Evolutionary conservation across 1,140 invertebrate genomes (phyloP).

Genomic region (Rhyacophila brunnea): DNA sequence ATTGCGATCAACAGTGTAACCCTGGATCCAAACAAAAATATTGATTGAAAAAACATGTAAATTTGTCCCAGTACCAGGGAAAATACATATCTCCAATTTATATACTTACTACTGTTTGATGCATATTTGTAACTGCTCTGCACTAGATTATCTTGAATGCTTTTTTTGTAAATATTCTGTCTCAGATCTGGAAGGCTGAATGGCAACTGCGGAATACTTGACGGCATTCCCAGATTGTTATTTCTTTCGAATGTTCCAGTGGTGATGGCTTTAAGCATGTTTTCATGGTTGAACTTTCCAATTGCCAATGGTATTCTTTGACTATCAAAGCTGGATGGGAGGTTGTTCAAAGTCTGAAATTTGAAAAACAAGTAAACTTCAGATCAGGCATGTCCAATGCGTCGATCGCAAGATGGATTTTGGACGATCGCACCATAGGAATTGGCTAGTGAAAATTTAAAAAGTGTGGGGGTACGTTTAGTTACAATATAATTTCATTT

Average conservation of each 20-base stretch:
- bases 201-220: constrained; percentile 39
- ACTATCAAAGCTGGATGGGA: constrained; percentile 1
- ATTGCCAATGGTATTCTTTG: constrained; percentile 10
- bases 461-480: too few species aligned
- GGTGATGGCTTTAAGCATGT: constrained; percentile 40
- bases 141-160: constrained; percentile 47
- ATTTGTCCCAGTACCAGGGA: too few species aligned
- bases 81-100: too few species aligned
- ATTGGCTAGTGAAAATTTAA: too few species aligned
- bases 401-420: too few species aligned
- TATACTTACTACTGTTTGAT: constrained; percentile 10
- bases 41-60: too few species aligned
- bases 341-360: constrained; percentile 19
- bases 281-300: constrained; percentile 33
- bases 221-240: constrained; percentile 42
- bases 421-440: too few species aligned
- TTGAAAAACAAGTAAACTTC: too few species aligned
- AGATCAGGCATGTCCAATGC: too few species aligned
- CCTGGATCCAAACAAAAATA: too few species aligned
- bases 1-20: too few species aligned
- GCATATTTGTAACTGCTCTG: constrained; percentile 40
- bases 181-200: constrained; percentile 41
- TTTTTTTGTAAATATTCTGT: constrained; percentile 45
- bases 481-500: too few species aligned
- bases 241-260: constrained; percentile 47